phyloP scores from a whole-genome alignment of 1,140 invertebrate species.

The Drosophila orena region DNA sequence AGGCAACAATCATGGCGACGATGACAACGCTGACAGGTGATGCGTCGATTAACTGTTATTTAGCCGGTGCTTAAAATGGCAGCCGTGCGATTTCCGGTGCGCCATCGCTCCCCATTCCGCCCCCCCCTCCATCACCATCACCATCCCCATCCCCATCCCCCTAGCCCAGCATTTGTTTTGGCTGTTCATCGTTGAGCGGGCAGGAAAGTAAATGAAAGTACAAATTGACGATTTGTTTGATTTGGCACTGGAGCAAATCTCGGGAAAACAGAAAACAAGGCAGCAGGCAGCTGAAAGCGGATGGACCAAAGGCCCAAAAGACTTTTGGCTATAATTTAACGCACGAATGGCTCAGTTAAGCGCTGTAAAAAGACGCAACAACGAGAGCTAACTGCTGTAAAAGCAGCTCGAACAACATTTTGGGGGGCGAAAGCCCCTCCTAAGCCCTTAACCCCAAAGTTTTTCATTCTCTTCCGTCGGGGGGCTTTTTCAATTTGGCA shows the following conservation, averaged over 20 bases:
- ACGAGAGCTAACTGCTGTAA: slow-evolving; percentile 42
- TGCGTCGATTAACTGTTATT: slow-evolving; percentile 80
- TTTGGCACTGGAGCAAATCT: slow-evolving; percentile 71
- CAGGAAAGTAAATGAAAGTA: slow-evolving; percentile 79
- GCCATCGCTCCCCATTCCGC: background rate
- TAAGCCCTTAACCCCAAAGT: slow-evolving; percentile 65
- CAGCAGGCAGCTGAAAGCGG: slow-evolving; percentile 9
- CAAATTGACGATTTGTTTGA: slow-evolving; percentile 82
- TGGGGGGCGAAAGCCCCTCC: slow-evolving; percentile 38
- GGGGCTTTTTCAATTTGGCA: slow-evolving; percentile 62
- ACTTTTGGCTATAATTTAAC: slow-evolving; percentile 79
- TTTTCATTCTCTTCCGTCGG: slow-evolving; percentile 40
- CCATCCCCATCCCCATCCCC: too few species aligned
- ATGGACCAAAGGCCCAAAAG: slow-evolving; percentile 30
- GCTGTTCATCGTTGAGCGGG: slow-evolving; percentile 53
- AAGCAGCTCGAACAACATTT: slow-evolving; percentile 42
- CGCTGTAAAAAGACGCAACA: slow-evolving; percentile 59
- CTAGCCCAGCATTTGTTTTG: slow-evolving; percentile 8
- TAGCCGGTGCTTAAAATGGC: slow-evolving; percentile 77
- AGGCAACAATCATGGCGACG: slow-evolving; percentile 42
- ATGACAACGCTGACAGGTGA: slow-evolving; percentile 63
- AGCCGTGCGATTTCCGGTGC: slow-evolving; percentile 71
- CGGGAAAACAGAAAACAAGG: slow-evolving; percentile 17
- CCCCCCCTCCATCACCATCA: too few species aligned
- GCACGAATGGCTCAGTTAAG: slow-evolving; percentile 76